Base-by-base conservation (phyloP, 2,888 invertebrate species). In the Chromoteleia sp. region DNA sequence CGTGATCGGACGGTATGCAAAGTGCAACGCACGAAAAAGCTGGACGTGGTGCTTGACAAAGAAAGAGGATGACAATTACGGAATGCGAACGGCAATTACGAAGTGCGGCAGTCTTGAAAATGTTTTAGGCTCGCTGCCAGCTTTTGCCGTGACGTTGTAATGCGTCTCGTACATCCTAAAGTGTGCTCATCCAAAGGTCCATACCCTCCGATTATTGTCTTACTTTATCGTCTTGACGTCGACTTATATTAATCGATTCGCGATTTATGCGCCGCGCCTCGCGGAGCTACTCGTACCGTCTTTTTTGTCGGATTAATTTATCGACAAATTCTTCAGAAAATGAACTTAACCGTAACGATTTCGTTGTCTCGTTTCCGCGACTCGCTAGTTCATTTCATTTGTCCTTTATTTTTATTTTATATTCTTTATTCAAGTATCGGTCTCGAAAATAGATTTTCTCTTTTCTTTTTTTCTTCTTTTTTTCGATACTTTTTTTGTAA, bases 31-130 rank as follows among this genome's bases (percentile, higher is more conserved):
- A 80, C 85, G 73, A 77, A 48, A 73, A 75, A 68, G 59, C 74
- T 63, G 25, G 73, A 50, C 70, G 54, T 21, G 54, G 10, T 48
- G 79, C 43, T 73, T 48, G 71, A 76, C 75, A 75, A 77, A 80
- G 83, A 48, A 68, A 70, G 74, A 77, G 74, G 50, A 73, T 71
- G 82, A 82, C 83, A 80, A 82, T 84, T 82, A 84, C 80, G 78
- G 82, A 81, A 84, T 82, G 87, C 85, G 88, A 88, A 84, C 85
- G 86, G 84, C 85, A 86, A 87, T 88, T 87, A 88, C 87, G 88
- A 88, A 87, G 88, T 85, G 86, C 85, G 86, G 86, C 85, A 87
- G 89, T 90, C 86, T 87, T 84, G 86, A 84, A 88, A 88, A 88
- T 89, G 87, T 81, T 84, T 82, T 85, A 77, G 86, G 87, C 87